These are phyloP conservation scores for Axea sp. DNA, from an alignment of 2,888 invertebrate genomes.

Conservation along the genomic window DNA sequence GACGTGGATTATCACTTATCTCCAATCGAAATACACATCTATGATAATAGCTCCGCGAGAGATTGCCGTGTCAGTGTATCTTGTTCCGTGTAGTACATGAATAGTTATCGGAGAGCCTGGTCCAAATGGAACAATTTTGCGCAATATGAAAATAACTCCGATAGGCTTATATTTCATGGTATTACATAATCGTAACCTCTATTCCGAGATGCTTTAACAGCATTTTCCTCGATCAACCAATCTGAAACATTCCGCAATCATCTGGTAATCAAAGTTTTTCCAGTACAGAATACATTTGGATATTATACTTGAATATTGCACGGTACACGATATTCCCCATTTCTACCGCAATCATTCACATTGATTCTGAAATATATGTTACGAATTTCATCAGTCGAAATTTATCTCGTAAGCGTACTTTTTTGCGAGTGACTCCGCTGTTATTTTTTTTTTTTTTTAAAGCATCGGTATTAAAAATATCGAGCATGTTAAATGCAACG, in stretches of 20 bases:
- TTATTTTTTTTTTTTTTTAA: too few relatives aligned
- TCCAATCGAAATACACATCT: slow-evolving; percentile 19
- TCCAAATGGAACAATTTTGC: slow-evolving; percentile 27
- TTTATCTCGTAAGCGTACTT: too few relatives aligned
- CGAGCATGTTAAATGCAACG: too few relatives aligned
- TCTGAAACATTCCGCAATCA: slow-evolving; percentile 21
- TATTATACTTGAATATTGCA: slow-evolving; percentile 30
- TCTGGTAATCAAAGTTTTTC: slow-evolving; percentile 36
- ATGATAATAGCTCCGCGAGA: slow-evolving; percentile 6
- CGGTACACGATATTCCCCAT: slow-evolving; percentile 7
- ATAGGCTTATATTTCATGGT: slow-evolving; percentile 18
- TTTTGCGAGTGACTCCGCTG: too few relatives aligned
- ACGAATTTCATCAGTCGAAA: too few relatives aligned
- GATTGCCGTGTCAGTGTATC: slow-evolving; percentile 7
- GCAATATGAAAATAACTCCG: slow-evolving; percentile 30
- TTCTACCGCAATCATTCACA: slow-evolving; percentile 27
- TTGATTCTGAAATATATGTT: slow-evolving; percentile 21
- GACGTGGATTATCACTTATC: slow-evolving; percentile 22
- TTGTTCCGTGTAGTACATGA: slow-evolving; percentile 13
- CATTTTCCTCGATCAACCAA: slow-evolving; percentile 40
- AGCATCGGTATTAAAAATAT: too few relatives aligned
- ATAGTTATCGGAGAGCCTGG: slow-evolving; percentile 12
- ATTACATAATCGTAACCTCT: slow-evolving; percentile 22
- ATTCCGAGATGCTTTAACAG: slow-evolving; percentile 32
- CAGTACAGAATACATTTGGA: slow-evolving; percentile 24